A percentile compares a stretch with the other conserved stretches of the same genome.
Conservation (phyloP, 2,113 vertebrate genomes). For the Mesocricetus auratus region DNA sequence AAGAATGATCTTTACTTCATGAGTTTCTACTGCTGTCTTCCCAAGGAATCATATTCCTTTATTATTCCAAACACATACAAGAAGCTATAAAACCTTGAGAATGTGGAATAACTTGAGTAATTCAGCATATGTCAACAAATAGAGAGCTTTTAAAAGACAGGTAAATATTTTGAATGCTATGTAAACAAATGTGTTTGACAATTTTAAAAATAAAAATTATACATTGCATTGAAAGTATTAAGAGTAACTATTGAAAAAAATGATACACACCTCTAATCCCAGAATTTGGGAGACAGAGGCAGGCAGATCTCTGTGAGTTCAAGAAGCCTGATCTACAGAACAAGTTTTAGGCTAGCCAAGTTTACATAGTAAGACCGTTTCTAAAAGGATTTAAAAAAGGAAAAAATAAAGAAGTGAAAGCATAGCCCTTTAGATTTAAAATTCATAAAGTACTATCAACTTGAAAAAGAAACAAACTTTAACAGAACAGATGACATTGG, state of each 20-base stretch:
- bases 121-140: neutral
- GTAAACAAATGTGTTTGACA: slow-evolving; percentile 9
- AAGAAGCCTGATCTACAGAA: neutral
- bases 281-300: neutral
- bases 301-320: neutral
- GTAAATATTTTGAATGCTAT: neutral
- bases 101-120: slow-evolving; percentile 31
- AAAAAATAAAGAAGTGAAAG: too few relatives aligned
- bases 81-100: slow-evolving; percentile 32
- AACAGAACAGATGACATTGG: neutral
- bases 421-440: neutral
- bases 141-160: neutral
- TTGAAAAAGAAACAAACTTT: neutral
- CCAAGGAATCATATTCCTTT: neutral
- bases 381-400: neutral
- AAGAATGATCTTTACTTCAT: slow-evolving; percentile 40
- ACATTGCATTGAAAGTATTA: slow-evolving; percentile 32
- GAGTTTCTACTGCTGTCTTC: neutral
- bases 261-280: neutral
- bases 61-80: slow-evolving; percentile 25
- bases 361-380: neutral
- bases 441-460: neutral
- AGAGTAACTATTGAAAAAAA: neutral
- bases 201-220: slow-evolving; percentile 64
- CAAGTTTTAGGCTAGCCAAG: too few relatives aligned